Evolutionary conservation across 2,113 vertebrate genomes (phyloP).

Genomic region (Sylvietta virens): DNA sequence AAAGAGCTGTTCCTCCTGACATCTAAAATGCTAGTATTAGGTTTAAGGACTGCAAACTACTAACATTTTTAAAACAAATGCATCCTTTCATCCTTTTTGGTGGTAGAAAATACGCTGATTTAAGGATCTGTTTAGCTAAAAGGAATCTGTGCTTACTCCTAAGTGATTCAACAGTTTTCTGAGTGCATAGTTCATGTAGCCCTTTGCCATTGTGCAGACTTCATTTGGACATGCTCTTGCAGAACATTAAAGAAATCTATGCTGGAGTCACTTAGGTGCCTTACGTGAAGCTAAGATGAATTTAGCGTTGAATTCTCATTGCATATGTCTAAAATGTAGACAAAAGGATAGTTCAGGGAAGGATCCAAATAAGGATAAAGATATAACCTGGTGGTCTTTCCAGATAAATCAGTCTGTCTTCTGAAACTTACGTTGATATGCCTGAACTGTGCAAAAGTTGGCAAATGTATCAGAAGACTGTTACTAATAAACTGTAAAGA

Average conservation of each 20-base stretch:
- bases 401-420: neutral
- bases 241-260: neutral
- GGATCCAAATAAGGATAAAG: neutral
- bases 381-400: neutral
- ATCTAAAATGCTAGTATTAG: neutral
- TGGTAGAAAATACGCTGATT: neutral
- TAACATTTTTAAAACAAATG: neutral
- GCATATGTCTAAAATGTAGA: neutral
- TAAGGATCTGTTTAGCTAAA: neutral
- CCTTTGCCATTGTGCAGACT: neutral
- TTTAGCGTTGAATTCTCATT: neutral
- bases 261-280: neutral
- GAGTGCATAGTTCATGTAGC: neutral
- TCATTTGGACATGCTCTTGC: neutral
- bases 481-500: neutral
- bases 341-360: neutral
- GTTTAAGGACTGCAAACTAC: neutral
- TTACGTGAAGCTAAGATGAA: neutral
- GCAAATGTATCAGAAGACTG: neutral
- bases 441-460: neutral
- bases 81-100: neutral
- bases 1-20: neutral
- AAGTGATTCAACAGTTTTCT: neutral
- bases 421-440: neutral
- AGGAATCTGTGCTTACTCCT: neutral